Conservation (phyloP, 2,797 vertebrate genomes). For the Tauraco hartlaubi region DNA sequence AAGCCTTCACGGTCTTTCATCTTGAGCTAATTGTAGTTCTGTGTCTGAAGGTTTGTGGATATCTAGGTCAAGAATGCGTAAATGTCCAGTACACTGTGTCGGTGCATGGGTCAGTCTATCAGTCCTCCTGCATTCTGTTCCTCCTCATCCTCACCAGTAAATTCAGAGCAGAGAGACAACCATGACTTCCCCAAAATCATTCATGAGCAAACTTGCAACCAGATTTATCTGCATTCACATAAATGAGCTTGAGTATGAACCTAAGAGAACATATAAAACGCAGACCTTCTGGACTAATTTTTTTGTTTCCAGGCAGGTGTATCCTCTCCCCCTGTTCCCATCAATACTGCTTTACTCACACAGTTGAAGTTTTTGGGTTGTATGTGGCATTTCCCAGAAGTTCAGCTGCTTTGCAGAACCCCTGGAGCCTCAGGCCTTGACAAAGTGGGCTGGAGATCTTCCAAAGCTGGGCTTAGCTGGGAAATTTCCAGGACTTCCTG, state of each 20-base stretch:
- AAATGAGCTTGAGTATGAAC: background rate
- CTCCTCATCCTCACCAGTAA: background rate
- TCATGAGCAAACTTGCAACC: background rate
- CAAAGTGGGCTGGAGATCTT: conserved; percentile 23
- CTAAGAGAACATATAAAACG: background rate
- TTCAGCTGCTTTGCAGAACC: conserved; percentile 22
- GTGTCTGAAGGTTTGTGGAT: background rate
- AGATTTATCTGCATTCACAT: background rate
- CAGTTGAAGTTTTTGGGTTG: background rate
- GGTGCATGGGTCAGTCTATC: background rate
- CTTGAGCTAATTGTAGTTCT: background rate
- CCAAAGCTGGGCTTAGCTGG: conserved; percentile 2
- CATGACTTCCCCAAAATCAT: background rate
- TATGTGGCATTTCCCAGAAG: background rate
- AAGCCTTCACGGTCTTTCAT: background rate
- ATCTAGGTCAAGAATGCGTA: fast-evolving
- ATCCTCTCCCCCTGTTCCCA: background rate
- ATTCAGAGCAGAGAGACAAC: background rate
- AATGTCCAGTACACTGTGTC: no score
- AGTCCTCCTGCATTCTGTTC: background rate
- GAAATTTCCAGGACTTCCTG: conserved; percentile 37
- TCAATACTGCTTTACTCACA: background rate
- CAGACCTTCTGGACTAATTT: background rate
- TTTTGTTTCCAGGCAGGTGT: background rate
- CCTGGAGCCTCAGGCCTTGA: background rate